phyloP scores from a whole-genome alignment of 2,113 vertebrate species.

The Bubo scandiacus region DNA sequence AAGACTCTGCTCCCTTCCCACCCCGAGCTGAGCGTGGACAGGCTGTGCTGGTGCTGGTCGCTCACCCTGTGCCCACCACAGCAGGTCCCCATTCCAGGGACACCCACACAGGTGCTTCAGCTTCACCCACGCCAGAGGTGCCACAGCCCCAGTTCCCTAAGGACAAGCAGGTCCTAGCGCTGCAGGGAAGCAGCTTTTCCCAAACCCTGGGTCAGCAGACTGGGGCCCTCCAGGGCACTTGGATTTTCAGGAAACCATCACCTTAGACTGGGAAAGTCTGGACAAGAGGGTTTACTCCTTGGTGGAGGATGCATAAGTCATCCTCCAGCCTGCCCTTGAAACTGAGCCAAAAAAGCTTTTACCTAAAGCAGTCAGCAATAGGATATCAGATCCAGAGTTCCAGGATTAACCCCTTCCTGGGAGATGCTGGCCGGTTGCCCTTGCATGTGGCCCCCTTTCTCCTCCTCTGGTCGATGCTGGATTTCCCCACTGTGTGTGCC shows the following conservation, averaged over 20 bases:
- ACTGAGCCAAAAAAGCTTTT: conserved; percentile 75
- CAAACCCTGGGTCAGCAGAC: neutral
- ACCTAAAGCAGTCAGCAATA: conserved; percentile 62
- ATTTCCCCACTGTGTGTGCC: neutral
- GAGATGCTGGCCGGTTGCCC: neutral
- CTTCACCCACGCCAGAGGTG: neutral
- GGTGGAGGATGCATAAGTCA: conserved; percentile 47
- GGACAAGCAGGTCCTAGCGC: neutral
- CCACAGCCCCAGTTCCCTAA: neutral
- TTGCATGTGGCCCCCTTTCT: neutral
- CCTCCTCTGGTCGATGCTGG: neutral
- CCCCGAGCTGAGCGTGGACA: rapidly evolving
- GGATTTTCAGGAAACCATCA: conserved; percentile 31
- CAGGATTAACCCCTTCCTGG: conserved; percentile 52
- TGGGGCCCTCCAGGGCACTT: neutral
- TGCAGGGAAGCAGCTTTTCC: neutral
- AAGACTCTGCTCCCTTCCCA: neutral
- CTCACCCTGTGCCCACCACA: rapidly evolving
- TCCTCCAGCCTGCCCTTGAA: conserved; percentile 68
- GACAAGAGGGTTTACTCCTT: conserved; percentile 27
- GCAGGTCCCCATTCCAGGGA: neutral
- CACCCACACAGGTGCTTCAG: rapidly evolving
- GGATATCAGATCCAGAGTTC: conserved; percentile 48
- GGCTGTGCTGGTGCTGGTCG: no score
- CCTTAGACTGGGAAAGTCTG: neutral